Conservation (phyloP, 35 echinoderm and acorn worm genomes). For the Apostichopus parvimensis region DNA sequence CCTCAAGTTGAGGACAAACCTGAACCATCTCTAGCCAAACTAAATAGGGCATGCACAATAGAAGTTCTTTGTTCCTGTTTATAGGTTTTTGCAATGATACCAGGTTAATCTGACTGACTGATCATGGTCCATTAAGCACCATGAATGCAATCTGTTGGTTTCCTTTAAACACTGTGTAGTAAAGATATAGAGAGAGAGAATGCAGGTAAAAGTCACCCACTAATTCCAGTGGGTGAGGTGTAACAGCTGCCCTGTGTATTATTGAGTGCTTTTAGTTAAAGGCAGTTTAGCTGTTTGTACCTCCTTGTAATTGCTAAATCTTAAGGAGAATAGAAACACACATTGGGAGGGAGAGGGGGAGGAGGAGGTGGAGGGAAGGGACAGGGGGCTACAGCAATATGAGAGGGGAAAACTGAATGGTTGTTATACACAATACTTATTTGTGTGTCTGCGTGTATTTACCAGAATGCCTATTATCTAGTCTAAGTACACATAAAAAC, state of each 20-base stretch:
- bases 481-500: no score
- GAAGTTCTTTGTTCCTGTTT: slow-evolving; percentile 16
- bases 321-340: neutral
- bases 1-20: slow-evolving; percentile 37
- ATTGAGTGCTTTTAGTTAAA: neutral
- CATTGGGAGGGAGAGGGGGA: neutral
- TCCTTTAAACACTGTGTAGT: neutral
- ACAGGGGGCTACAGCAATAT: neutral
- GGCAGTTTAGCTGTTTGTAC: neutral
- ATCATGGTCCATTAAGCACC: slow-evolving; percentile 7
- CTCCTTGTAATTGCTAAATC: neutral
- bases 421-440: neutral
- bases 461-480: no score
- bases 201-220: neutral
- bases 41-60: slow-evolving; percentile 22
- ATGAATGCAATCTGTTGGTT: slow-evolving; percentile 1
- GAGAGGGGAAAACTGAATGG: neutral
- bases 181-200: neutral
- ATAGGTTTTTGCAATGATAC: neutral
- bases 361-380: neutral
- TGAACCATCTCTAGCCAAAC: slow-evolving; percentile 17
- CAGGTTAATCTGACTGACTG: slow-evolving; percentile 6
- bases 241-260: neutral
- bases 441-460: neutral
- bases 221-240: neutral